Evolutionary conservation across 1,140 invertebrate species (phyloP).

Genomic region (Eufriesea mexicana): DNA sequence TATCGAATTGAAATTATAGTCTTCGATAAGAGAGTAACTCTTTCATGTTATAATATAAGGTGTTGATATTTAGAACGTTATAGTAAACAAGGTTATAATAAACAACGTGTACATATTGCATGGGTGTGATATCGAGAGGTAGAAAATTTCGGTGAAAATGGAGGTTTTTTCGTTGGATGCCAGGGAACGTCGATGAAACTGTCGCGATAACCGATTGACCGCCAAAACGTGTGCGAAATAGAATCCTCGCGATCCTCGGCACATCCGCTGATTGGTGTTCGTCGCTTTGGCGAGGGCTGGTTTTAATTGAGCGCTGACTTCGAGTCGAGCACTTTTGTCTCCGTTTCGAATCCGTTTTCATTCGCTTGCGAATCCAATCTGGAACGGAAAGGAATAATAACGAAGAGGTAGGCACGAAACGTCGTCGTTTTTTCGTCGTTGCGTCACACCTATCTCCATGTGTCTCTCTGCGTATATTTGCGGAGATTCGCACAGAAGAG

Average conservation of each 20-base stretch:
- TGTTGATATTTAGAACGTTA: too few species aligned
- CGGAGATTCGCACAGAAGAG: not conserved
- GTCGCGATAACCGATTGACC: not conserved
- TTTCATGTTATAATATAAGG: too few species aligned
- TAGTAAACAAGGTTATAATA: too few species aligned
- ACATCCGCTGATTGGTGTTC: not conserved
- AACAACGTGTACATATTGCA: too few species aligned
- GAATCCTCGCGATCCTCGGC: not conserved
- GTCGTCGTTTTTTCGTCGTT: not conserved
- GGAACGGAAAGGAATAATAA: not conserved
- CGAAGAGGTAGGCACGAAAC: not conserved
- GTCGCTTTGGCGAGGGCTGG: not conserved
- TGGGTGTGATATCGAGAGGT: too few species aligned
- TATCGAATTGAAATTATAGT: too few species aligned
- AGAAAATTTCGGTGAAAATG: not conserved
- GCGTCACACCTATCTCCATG: not conserved
- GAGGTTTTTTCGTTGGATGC: not conserved
- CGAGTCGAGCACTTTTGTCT: not conserved
- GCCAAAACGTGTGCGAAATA: not conserved
- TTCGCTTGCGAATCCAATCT: not conserved
- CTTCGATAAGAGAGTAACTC: too few species aligned
- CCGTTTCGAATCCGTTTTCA: constrained; percentile 8
- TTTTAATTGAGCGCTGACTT: constrained; percentile 17
- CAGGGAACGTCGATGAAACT: not conserved
- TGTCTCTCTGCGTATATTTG: not conserved